Evolutionary conservation across 2,797 vertebrate species (phyloP), one percentile per base, ranked within the genome.

Genomic region (Poeciliopsis presidionis): DNA sequence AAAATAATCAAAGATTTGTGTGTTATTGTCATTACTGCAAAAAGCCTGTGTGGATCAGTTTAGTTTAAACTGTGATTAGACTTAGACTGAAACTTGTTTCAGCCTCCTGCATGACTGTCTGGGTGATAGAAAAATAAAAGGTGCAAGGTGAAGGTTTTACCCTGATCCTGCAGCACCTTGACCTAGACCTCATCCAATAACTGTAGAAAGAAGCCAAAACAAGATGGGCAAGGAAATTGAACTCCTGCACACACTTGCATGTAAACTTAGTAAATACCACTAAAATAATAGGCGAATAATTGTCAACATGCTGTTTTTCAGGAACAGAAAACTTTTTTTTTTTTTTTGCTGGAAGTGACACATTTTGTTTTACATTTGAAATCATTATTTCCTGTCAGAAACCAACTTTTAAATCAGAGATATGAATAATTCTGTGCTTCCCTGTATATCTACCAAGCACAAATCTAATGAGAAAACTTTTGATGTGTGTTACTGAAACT

Each of bases 171-270:
- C 39, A 45, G 43, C 13, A 4, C 67, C n/a, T 46, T 70, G 67
- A 70, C 22, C 43, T 70, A 8, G 22, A 46, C 25, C 43, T 28
- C 67, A 70, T 45, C 67, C 25, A 70, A 43, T 43, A 69, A 7
- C 41, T n/a, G 2, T 12, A 69, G 22, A n/a, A 69, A 69, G 65
- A 69, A 69, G 65, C 41, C 22, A 69, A 46, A 70, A 70, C 67
- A 67, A 67, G 9, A 41, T 13, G 36, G 36, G 20, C 63, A 67
- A 67, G 36, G 63, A 41, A 67, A 67, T 11, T 20, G 33, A 65
- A 20, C 20, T 65, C 18, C 33, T 65, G 59, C 61, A 65, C 61
- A 65, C 33, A 22, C 18, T 65, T 39, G 7, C 18, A 20, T 18
- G 18, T 63, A 7, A 11, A 63, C 61, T 65, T 59, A 28, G 12